Base-by-base conservation (phyloP, 2,797 vertebrate species). In the Trematomus bernacchii region DNA sequence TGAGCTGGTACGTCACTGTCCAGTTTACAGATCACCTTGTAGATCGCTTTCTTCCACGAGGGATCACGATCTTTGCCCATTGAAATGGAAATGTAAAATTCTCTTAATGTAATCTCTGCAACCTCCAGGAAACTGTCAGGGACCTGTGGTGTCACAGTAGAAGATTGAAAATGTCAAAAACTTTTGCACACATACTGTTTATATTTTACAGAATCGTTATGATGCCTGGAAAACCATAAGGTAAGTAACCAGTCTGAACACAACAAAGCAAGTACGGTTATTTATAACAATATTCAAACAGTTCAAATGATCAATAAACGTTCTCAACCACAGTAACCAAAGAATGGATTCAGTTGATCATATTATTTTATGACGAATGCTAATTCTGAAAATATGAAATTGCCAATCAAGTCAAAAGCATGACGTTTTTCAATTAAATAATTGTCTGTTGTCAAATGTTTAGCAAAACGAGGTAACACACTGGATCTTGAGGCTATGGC, bases 21-120 rank as follows among this genome's bases (percentile, higher is more conserved):
- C 87, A 98, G 93, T 92, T 98, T 98, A 48, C 97, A 97, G 94
- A 98, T 98, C 10, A 97, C 96, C 93, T 98, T 98, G 93, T 98
- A 98, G 93, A 98, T 98, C 10, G 95, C 92, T 91, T 98, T 98
- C 93, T 98, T 98, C 97, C 97, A 98, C 65, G 97, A 97, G 4
- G 97, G 96, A 74, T 98, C 96, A 0, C 89, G 85, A 0, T 98
- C 97, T 89, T 94, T 96, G 54, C 95, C 95, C 1, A 93, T 53
- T 40, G 93, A 95, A 88, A 98, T 92, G 0, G 97, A 96, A 0
- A 90, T 84, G 92, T 97, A 97, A 92, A 98, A 98, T 79, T 98
- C 96, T 88, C 93, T 94, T 67, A 97, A 84, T 1, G 97, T 98
- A 86, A 97, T 86, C 85, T 95, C 96, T 13, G 96, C 94, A 66